These are phyloP conservation scores for Acanthosepion esculentum DNA, from an alignment of 2,888 invertebrate species.

Conservation along the genomic window DNA sequence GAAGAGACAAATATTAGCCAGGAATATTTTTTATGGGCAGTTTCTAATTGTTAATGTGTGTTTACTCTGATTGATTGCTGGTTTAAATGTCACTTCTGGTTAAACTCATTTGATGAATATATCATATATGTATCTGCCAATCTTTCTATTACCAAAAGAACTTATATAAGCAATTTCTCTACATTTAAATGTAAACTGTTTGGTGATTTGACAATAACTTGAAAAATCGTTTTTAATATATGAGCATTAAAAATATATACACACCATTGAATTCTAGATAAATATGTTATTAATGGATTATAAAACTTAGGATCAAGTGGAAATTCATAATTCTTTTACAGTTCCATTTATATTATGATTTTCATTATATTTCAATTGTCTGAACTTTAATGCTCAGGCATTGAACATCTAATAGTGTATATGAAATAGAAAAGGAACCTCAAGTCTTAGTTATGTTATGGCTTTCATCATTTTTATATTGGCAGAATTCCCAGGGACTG, in stretches of 20 bases:
- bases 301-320: neutral
- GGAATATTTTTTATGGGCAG: neutral
- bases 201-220: neutral
- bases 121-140: neutral
- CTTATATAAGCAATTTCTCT: neutral
- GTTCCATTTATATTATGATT: neutral
- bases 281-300: neutral
- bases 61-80: neutral
- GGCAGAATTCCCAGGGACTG: too few species aligned
- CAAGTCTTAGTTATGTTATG: too few species aligned
- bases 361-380: neutral
- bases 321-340: too few species aligned
- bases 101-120: conserved; percentile 11
- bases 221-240: neutral
- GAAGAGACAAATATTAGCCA: neutral
- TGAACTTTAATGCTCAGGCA: neutral
- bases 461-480: too few species aligned
- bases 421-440: too few species aligned
- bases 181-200: neutral
- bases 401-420: neutral
- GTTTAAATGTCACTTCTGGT: neutral
- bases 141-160: neutral
- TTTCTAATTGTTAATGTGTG: neutral
- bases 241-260: neutral
- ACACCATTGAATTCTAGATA: neutral